Evolutionary conservation across 2,797 vertebrate genomes (phyloP).

Genomic region (Sebastes glaucus): DNA sequence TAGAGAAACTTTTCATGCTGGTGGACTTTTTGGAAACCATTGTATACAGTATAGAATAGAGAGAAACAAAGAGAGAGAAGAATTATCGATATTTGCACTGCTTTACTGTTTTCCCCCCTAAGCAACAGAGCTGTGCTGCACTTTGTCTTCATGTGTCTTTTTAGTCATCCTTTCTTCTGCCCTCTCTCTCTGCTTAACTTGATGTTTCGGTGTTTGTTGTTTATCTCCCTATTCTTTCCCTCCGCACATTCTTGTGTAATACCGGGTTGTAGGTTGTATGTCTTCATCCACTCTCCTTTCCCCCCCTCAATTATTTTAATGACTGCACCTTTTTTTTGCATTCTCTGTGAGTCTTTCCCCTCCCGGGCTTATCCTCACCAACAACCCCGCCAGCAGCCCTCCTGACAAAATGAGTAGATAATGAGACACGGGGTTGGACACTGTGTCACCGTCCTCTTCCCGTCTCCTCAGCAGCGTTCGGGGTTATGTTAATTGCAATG

Average conservation of each 20-base stretch:
- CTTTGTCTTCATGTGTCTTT: constrained; percentile 37
- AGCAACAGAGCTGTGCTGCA: constrained; percentile 10
- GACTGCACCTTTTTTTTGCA: not conserved
- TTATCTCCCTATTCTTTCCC: not conserved
- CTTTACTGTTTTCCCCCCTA: constrained; percentile 14
- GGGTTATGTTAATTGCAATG: constrained; percentile 34
- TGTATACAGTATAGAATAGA: not conserved
- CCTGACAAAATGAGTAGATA: constrained; percentile 58
- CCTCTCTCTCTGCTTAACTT: not conserved
- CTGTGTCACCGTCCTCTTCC: constrained; percentile 28
- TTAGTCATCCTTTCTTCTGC: not conserved
- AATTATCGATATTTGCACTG: constrained; percentile 19
- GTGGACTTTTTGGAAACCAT: not conserved
- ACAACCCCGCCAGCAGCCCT: constrained; percentile 24
- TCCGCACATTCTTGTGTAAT: not conserved
- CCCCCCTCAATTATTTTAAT: constrained; percentile 27
- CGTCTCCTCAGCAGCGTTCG: constrained; percentile 21
- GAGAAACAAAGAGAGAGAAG: not conserved
- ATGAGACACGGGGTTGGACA: constrained; percentile 48
- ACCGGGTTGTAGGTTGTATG: not conserved
- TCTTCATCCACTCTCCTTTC: not conserved
- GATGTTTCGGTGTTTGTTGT: constrained; percentile 18
- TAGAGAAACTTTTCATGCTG: not conserved
- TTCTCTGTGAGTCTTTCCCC: not conserved
- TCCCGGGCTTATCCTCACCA: not conserved